These are phyloP conservation scores for Xerus rutilus DNA, from an alignment of 2,797 vertebrate species.

Conservation along the genomic window DNA sequence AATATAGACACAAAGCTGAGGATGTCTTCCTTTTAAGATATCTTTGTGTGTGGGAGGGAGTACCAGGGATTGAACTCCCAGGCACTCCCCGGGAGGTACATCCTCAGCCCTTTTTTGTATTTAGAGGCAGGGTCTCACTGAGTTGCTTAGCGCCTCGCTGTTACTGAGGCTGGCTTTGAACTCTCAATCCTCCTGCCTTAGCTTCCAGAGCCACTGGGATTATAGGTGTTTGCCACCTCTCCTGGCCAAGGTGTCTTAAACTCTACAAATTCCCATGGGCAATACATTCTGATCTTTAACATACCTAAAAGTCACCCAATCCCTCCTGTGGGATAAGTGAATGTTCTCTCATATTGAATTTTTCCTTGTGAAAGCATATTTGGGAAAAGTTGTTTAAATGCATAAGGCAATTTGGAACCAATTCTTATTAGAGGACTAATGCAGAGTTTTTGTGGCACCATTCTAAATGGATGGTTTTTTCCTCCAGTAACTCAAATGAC, in stretches of 20 bases:
- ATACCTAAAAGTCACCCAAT: conserved; percentile 40
- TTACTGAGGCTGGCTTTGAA: too few relatives aligned
- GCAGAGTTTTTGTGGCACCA: neutral
- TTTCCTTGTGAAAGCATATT: conserved; percentile 51
- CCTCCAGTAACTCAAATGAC: neutral
- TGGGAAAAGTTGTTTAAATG: conserved; percentile 23
- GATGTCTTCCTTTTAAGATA: neutral
- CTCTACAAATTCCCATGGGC: neutral
- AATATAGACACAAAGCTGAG: neutral
- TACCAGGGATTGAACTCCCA: too few relatives aligned
- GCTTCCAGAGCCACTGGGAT: too few relatives aligned
- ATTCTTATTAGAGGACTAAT: neutral
- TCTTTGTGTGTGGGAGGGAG: too few relatives aligned
- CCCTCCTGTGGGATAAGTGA: neutral
- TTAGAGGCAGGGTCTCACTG: too few relatives aligned
- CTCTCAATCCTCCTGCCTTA: too few relatives aligned
- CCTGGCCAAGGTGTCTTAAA: neutral
- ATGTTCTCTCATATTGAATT: neutral
- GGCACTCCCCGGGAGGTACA: too few relatives aligned
- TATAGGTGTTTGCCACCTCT: too few relatives aligned
- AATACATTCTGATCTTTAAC: neutral
- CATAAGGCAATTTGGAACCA: conserved; percentile 10
- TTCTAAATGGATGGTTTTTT: neutral
- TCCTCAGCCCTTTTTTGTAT: too few relatives aligned
- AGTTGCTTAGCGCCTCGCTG: too few relatives aligned